A percentile compares a stretch with the other conserved stretches of the same genome.
phyloP scores from a whole-genome alignment of 1,140 invertebrate species.

The Heliconius nattereri region DNA sequence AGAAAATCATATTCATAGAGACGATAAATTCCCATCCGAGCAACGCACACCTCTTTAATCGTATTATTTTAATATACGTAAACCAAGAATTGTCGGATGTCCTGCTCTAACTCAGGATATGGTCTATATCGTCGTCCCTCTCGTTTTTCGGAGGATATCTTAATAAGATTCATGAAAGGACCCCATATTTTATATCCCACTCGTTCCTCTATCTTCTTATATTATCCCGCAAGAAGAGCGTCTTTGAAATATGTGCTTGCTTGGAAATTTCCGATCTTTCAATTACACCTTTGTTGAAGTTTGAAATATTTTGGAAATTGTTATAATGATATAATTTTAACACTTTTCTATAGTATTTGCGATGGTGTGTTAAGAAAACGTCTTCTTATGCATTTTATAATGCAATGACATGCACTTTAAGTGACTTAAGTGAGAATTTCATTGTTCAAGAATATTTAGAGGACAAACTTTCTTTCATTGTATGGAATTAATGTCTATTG shows the following conservation, averaged over 20 bases:
- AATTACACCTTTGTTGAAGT: slow-evolving; percentile 76
- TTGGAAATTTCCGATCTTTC: slow-evolving; percentile 80
- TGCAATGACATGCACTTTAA: not conserved
- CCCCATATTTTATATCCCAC: slow-evolving; percentile 86
- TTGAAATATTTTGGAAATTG: slow-evolving; percentile 58
- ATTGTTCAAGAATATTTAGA: too few relatives aligned
- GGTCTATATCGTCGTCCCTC: slow-evolving; percentile 45
- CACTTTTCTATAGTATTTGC: not conserved
- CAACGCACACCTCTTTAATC: slow-evolving; percentile 74
- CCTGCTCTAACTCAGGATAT: slow-evolving; percentile 32
- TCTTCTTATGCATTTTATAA: not conserved
- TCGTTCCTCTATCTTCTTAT: slow-evolving; percentile 82
- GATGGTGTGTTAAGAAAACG: not conserved
- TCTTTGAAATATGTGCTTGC: slow-evolving; percentile 80
- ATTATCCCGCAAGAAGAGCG: slow-evolving; percentile 79
- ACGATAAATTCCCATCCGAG: slow-evolving; percentile 68
- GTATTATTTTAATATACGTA: slow-evolving; percentile 81
- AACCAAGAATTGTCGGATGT: slow-evolving; percentile 57
- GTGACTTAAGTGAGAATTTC: not conserved
- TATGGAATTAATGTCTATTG: too few relatives aligned
- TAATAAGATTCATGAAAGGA: slow-evolving; percentile 88
- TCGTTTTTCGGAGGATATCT: slow-evolving; percentile 83
- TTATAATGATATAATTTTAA: not conserved
- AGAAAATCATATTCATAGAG: slow-evolving; percentile 79
- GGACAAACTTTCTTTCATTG: too few relatives aligned